phyloP scores from a whole-genome alignment of 2,113 vertebrate genomes.

The Hemibagrus wyckioides region DNA sequence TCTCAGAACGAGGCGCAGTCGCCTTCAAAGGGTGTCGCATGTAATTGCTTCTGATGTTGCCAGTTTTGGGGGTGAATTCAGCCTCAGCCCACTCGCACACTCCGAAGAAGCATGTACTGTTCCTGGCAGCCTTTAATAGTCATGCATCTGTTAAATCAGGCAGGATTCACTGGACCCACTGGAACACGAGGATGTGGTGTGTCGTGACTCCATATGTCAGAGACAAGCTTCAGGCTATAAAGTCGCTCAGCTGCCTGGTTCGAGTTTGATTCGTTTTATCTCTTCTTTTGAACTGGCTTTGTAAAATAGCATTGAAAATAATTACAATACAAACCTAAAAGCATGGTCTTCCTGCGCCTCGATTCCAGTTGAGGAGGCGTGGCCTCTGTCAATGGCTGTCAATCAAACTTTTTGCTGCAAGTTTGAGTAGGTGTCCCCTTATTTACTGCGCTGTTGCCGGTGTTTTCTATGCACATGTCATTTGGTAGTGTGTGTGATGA shows the following conservation, averaged over 20 bases:
- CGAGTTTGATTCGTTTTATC: background rate
- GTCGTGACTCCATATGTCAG: background rate
- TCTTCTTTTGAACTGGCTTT: background rate
- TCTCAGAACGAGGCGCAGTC: slow-evolving; percentile 8
- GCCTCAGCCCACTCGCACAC: slow-evolving; percentile 7
- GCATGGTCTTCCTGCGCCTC: background rate
- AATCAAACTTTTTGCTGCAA: background rate
- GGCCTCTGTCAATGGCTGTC: background rate
- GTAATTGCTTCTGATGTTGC: slow-evolving; percentile 44
- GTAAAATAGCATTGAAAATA: background rate
- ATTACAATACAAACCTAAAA: background rate
- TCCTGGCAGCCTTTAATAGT: slow-evolving; percentile 25
- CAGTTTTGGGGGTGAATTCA: slow-evolving; percentile 35
- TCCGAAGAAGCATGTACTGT: slow-evolving; percentile 22
- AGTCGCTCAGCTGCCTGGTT: background rate
- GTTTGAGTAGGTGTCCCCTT: background rate
- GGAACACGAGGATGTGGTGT: slow-evolving; percentile 22
- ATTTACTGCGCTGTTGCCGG: background rate
- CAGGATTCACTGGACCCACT: slow-evolving; percentile 19
- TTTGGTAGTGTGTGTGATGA: background rate
- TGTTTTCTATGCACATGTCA: background rate
- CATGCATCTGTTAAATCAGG: slow-evolving; percentile 16
- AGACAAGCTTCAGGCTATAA: background rate
- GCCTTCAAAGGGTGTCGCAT: slow-evolving; percentile 35
- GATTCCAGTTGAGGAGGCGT: background rate